A percentile compares a stretch with the other conserved stretches of the same genome.
These are phyloP conservation scores for Poecile atricapillus DNA, from an alignment of 2,113 vertebrate genomes.

Conservation along the genomic window DNA sequence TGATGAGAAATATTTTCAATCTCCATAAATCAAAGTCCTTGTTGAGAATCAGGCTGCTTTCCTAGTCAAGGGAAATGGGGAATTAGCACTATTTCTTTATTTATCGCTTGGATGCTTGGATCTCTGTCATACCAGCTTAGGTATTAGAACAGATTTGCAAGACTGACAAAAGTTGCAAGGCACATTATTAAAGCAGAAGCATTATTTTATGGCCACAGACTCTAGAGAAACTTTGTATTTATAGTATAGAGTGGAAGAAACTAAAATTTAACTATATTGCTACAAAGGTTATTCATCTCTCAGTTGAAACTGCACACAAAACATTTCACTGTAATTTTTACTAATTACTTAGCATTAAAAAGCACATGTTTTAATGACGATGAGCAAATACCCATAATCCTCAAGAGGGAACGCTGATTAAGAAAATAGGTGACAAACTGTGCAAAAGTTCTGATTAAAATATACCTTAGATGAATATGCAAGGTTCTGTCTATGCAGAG, in stretches of 20 bases:
- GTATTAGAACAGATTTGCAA: neutral
- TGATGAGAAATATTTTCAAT: neutral
- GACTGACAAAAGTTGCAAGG: neutral
- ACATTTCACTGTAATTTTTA: neutral
- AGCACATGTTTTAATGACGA: neutral
- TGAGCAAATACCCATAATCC: neutral
- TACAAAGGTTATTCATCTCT: neutral
- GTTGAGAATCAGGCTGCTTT: neutral
- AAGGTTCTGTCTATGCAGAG: neutral
- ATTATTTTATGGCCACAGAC: neutral
- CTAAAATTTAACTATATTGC: neutral
- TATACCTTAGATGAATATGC: neutral
- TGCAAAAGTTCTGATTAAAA: constrained; percentile 21
- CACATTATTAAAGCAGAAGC: neutral
- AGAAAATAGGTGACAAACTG: neutral
- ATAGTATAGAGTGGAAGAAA: neutral
- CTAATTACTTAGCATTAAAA: constrained; percentile 22
- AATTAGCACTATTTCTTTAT: neutral
- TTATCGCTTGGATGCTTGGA: neutral
- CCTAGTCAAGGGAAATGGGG: neutral
- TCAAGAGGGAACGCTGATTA: constrained; percentile 1
- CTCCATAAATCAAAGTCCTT: neutral
- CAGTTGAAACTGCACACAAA: neutral
- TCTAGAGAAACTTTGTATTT: neutral
- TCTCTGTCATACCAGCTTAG: neutral